Base-by-base conservation (phyloP, 2,113 vertebrate species). In the Gallinago jamesoni region DNA sequence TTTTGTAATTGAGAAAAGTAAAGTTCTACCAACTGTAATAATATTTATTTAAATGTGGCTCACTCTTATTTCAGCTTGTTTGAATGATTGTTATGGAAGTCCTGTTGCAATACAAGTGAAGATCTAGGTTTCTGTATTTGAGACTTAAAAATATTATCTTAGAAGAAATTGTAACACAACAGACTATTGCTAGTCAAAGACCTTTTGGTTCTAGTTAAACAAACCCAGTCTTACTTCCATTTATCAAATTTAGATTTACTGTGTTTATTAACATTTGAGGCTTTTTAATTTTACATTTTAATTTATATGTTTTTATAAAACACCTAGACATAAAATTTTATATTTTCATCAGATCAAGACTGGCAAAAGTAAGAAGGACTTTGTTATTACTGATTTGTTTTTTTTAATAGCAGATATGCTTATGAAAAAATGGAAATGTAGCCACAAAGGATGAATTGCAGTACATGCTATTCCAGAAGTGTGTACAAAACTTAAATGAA, bases 1-100 rank as follows among this genome's bases (percentile, higher is more conserved):
- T 95, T 94, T 92, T 91, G 89, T 73, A 96, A 94, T 96, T 94
- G 91, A 96, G 91, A 87, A 93, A 96, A 97, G 90, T 93, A 43
- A 97, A 96, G 66, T 96, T 96, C 74, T 95, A 96, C 30, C 39
- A 87, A 96, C 62, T 84, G 73, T 76, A 91, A 85, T 73, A 73
- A 66, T 45, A 43, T 88, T 83, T 90, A 79, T 91, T 94, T 68
- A 77, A 88, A 94, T 14, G 2, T 64, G 60, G 14, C 1, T 82
- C 52, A 82, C 31, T 92, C 55, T 53, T 73, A 90, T 55, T 94
- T 83, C n/a, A 39, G 22, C 62, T 47, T 84, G 25, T 57, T 90
- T 69, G n/a, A 60, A 9, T 78, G 10, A 68, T 11, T 31, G 14
- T 48, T 89, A 25, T 7, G 24, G 55, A 93, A 80, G 47, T 68